Evolutionary conservation across 2,797 vertebrate genomes (phyloP).

Genomic region (Melanotaenia pygmaea): DNA sequence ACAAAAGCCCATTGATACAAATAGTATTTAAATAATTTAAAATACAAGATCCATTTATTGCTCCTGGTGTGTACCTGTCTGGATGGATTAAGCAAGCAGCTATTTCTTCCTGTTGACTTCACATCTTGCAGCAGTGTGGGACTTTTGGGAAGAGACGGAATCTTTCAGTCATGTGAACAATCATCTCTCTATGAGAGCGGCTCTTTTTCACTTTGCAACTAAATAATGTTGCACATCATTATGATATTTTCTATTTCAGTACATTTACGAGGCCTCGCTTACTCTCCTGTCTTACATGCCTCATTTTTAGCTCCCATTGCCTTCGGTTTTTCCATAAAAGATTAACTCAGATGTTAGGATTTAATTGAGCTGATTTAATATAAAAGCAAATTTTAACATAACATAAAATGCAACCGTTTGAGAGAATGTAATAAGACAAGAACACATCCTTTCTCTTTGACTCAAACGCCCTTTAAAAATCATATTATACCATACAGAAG

Average conservation of each 20-base stretch:
- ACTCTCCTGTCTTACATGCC: neutral
- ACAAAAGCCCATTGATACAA: neutral
- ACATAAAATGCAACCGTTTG: neutral
- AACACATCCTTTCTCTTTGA: too few relatives aligned
- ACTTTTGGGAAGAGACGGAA: slow-evolving; percentile 58
- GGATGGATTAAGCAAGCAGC: slow-evolving; percentile 26
- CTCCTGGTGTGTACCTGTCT: neutral
- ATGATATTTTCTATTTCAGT: slow-evolving; percentile 37
- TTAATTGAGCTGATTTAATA: neutral
- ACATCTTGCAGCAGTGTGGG: slow-evolving; percentile 65
- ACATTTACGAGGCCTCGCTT: slow-evolving; percentile 19
- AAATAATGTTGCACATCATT: slow-evolving; percentile 32
- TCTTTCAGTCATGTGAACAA: slow-evolving; percentile 53
- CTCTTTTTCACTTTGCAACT: slow-evolving; percentile 35
- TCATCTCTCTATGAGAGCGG: slow-evolving; percentile 38
- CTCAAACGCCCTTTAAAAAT: too few relatives aligned
- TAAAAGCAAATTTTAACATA: neutral
- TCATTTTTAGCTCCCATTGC: neutral
- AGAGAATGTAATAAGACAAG: too few relatives aligned
- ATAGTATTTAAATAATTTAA: neutral
- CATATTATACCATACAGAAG: too few relatives aligned
- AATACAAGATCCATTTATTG: neutral
- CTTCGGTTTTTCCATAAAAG: neutral
- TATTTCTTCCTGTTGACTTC: slow-evolving; percentile 64
- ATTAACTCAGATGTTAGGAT: neutral